A percentile compares a stretch with the other conserved stretches of the same genome.
These are phyloP conservation scores for Danio albolineatus DNA, from an alignment of 2,797 vertebrate genomes.

Conservation along the genomic window DNA sequence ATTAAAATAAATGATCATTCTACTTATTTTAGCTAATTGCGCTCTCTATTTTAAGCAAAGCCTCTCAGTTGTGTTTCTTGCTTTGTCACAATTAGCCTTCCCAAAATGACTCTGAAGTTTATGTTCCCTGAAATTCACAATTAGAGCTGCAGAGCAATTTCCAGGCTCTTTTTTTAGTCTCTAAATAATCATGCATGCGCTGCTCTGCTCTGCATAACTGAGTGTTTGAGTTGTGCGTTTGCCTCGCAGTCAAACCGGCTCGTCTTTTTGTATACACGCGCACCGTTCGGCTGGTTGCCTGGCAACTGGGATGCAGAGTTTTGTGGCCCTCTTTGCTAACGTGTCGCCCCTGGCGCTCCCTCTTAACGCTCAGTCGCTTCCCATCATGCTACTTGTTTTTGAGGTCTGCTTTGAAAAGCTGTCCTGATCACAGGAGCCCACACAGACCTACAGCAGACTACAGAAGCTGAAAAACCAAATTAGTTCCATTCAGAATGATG, in stretches of 20 bases:
- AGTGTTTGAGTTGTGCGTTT: conserved; percentile 28
- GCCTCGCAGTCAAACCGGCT: conserved; percentile 52
- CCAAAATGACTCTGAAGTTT: conserved; percentile 53
- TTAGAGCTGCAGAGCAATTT: conserved; percentile 46
- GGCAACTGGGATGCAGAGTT: conserved; percentile 56
- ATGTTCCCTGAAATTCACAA: conserved; percentile 57
- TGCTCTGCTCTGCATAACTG: conserved; percentile 23
- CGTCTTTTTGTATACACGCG: conserved; percentile 42
- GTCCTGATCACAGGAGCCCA: conserved; percentile 41
- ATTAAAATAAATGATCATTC: background rate
- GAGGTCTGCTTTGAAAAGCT: conserved; percentile 46
- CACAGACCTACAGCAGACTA: conserved; percentile 24
- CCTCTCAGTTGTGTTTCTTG: conserved; percentile 47
- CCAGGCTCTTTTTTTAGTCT: conserved; percentile 6
- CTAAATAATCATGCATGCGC: conserved; percentile 22
- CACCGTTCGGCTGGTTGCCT: conserved; percentile 57
- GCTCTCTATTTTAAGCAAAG: conserved; percentile 35
- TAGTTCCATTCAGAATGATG: background rate
- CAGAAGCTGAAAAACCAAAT: background rate
- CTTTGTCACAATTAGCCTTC: conserved; percentile 53
- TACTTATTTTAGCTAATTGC: conserved; percentile 24
- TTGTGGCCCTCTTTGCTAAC: conserved; percentile 60
- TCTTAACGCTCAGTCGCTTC: conserved; percentile 67
- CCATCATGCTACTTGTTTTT: conserved; percentile 64
- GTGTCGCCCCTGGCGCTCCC: conserved; percentile 57